A percentile compares a stretch with the other conserved stretches of the same genome.
Evolutionary conservation across 2,113 vertebrate species (phyloP).

Genomic region (Vanacampus margaritifer): DNA sequence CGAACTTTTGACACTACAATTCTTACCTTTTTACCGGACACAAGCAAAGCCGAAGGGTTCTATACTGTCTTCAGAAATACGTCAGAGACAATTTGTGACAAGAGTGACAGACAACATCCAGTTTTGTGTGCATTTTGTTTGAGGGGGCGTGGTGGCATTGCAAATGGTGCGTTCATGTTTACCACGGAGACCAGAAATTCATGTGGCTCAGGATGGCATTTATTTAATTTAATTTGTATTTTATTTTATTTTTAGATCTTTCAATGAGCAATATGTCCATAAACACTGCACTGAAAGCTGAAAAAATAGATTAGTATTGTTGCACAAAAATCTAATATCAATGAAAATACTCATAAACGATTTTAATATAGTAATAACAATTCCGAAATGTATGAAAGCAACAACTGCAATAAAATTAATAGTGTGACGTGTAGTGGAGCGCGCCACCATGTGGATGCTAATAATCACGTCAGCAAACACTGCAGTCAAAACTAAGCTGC

Average conservation of each 20-base stretch:
- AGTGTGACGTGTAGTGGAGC: constrained; percentile 10
- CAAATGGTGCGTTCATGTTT: constrained; percentile 35
- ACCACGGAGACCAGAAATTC: constrained; percentile 7
- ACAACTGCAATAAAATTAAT: not conserved
- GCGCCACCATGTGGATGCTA: constrained; percentile 50
- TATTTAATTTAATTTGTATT: not conserved
- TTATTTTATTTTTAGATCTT: not conserved
- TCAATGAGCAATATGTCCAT: not conserved
- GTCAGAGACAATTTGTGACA: no score
- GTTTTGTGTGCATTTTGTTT: constrained; percentile 30
- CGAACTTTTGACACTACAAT: not conserved
- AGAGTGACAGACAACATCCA: not conserved
- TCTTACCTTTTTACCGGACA: not conserved
- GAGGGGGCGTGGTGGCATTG: constrained; percentile 43
- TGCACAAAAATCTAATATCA: not conserved
- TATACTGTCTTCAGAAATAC: not conserved
- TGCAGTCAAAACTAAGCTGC: not conserved
- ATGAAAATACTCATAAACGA: not conserved
- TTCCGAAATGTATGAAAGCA: constrained; percentile 9
- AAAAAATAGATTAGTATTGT: not conserved
- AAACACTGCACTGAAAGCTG: not conserved
- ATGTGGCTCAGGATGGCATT: no score
- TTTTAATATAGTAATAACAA: not conserved
- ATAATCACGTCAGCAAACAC: not conserved
- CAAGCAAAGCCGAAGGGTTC: constrained; percentile 2